Evolutionary conservation across 2,888 invertebrate species (phyloP).

Genomic region (Zhuqinia jingwanae): DNA sequence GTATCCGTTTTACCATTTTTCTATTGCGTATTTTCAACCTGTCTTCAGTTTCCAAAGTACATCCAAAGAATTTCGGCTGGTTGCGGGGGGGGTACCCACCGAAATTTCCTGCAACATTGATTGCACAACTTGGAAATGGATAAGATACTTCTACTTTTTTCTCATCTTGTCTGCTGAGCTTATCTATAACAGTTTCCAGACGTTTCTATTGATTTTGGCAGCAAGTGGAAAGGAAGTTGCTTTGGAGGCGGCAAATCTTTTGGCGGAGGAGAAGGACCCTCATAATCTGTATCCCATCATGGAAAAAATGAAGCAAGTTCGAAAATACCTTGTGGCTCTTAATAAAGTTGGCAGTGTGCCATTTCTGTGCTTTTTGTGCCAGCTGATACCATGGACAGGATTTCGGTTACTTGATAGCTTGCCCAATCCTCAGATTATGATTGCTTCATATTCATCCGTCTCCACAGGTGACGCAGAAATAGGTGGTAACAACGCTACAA

Average conservation of each 20-base stretch:
- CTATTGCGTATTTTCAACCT: background rate
- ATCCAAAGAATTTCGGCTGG: background rate
- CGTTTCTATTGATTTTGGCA: background rate
- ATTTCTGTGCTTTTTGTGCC: background rate
- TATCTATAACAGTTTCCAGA: background rate
- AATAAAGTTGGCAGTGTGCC: background rate
- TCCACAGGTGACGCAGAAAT: background rate
- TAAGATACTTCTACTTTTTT: too few relatives aligned
- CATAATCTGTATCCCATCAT: background rate
- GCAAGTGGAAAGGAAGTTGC: background rate
- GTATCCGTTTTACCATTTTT: background rate
- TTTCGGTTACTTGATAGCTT: conserved; percentile 14
- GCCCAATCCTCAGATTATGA: background rate
- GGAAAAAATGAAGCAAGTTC: background rate
- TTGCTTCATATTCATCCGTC: too few relatives aligned
- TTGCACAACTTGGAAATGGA: background rate
- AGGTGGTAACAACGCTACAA: background rate
- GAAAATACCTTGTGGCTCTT: background rate
- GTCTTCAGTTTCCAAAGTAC: background rate
- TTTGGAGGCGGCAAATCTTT: background rate
- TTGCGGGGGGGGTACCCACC: background rate
- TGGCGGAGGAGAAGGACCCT: background rate
- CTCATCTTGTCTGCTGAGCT: background rate
- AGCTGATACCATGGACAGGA: conserved; percentile 18
- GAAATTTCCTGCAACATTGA: background rate